A percentile compares a stretch with the other conserved stretches of the same genome.
Conservation (phyloP, 2,797 vertebrate genomes). For the Garrulus glandarius region DNA sequence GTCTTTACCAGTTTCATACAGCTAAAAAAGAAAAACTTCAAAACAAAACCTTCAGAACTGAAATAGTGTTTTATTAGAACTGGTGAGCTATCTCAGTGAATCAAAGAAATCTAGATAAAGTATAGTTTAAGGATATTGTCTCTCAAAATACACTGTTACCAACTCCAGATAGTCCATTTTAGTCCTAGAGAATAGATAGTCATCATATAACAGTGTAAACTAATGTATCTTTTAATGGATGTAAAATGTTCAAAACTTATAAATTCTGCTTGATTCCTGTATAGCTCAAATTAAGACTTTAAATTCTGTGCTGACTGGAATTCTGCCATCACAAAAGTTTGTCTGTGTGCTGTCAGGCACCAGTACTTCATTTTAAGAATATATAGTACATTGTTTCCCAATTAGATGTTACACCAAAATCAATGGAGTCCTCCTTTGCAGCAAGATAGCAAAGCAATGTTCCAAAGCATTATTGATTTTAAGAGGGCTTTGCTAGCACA, state of each 20-base stretch:
- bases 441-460: background rate
- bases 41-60: background rate
- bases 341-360: background rate
- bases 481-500: background rate
- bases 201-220: background rate
- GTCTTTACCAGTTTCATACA: background rate
- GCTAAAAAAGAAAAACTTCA: background rate
- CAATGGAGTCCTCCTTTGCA: background rate
- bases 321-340: background rate
- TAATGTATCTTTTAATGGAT: background rate
- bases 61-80: background rate
- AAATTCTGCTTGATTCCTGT: background rate
- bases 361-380: conserved; percentile 10
- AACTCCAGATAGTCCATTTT: background rate
- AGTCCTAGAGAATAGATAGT: background rate
- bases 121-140: background rate
- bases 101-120: background rate
- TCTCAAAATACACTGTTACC: background rate
- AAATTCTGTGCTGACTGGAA: background rate
- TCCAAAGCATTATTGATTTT: conserved; percentile 19
- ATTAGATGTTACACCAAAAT: conserved; percentile 11
- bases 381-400: background rate
- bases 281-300: background rate
- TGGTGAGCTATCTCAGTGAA: background rate
- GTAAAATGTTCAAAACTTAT: background rate